A percentile compares a stretch with the other conserved stretches of the same genome.
Conservation (phyloP, 2,888 invertebrate genomes). For the Tupiocoris notatus region DNA sequence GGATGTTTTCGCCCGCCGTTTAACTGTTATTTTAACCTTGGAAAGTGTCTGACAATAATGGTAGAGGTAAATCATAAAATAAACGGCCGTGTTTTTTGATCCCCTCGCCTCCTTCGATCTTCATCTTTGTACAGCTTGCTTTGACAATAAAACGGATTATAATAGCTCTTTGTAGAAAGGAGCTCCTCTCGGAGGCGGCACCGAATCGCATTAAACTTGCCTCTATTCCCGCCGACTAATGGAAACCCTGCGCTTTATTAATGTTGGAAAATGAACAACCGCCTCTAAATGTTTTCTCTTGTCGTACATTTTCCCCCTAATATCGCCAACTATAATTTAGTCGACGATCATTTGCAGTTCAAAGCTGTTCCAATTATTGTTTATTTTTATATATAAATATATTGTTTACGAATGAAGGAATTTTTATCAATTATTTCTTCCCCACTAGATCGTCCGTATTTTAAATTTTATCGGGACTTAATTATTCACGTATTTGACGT, state of each 20-base stretch:
- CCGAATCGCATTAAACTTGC: background rate
- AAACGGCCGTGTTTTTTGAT: slow-evolving; percentile 29
- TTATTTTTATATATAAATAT: too few relatives aligned
- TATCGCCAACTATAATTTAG: too few relatives aligned
- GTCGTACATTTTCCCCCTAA: too few relatives aligned
- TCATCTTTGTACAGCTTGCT: background rate
- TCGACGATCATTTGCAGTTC: too few relatives aligned
- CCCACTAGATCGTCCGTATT: too few relatives aligned
- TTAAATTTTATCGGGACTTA: too few relatives aligned
- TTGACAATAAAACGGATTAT: slow-evolving; percentile 11
- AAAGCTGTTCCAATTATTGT: too few relatives aligned
- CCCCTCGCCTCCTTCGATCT: background rate
- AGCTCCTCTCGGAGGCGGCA: background rate
- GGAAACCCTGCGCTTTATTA: background rate
- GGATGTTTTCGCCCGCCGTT: slow-evolving; percentile 32
- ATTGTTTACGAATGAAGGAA: too few relatives aligned
- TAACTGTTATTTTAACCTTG: slow-evolving; percentile 36
- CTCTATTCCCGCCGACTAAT: background rate
- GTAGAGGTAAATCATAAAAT: slow-evolving; percentile 24
- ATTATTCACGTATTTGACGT: too few relatives aligned
- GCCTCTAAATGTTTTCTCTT: too few relatives aligned
- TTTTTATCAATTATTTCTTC: too few relatives aligned
- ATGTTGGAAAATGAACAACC: too few relatives aligned
- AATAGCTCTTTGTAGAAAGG: background rate
- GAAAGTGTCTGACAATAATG: slow-evolving; percentile 31